Base-by-base conservation (phyloP, 2,113 vertebrate species). In the Manacus vitellinus region DNA sequence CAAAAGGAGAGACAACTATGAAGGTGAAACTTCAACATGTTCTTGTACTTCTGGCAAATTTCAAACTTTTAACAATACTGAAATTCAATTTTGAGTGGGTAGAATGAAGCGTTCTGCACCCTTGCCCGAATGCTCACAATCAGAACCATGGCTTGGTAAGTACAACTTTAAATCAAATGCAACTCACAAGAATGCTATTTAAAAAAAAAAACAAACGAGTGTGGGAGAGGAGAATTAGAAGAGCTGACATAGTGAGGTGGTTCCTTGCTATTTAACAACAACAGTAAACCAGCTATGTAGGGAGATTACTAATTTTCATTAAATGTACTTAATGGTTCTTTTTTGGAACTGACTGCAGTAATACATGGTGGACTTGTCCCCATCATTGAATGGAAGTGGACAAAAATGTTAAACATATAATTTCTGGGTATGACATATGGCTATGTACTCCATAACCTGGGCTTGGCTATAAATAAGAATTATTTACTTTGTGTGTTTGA, bases 141-240 rank as follows among this genome's bases (percentile, higher is more conserved):
- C 17, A 72, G 47, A 84, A 82, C 27, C 7, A 81, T 0, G 1
- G n/a, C 0, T 11, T 65, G 44, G 23, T 65, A 92, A 82, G 25
- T 37, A 56, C 6, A 78, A 31, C 4, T 77, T 35, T 10, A 20
- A 33, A 65, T 51, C 30, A 75, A 94, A 55, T 49, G 25, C 20
- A 87, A 59, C 33, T 77, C 24, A 71, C 19, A 52, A 47, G 58
- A 13, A 63, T 2, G 3, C 10, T 78, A 10, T 27, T 75, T n/a
- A 33, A 68, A 55, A 88, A 77, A 84, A 47, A 9, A 51, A 22
- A 2, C 0, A 51, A 22, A 2, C 0, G 0, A 12, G 14, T 41
- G 17, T 5, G 2, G 1, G 23, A 4, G 24, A 59, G 8, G 3
- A 71, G 23, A 78, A 78, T 46, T 74, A 14, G 16, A 75, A 68